Evolutionary conservation across 2,797 vertebrate species (phyloP).

Genomic region (Urocyon cinereoargenteus): DNA sequence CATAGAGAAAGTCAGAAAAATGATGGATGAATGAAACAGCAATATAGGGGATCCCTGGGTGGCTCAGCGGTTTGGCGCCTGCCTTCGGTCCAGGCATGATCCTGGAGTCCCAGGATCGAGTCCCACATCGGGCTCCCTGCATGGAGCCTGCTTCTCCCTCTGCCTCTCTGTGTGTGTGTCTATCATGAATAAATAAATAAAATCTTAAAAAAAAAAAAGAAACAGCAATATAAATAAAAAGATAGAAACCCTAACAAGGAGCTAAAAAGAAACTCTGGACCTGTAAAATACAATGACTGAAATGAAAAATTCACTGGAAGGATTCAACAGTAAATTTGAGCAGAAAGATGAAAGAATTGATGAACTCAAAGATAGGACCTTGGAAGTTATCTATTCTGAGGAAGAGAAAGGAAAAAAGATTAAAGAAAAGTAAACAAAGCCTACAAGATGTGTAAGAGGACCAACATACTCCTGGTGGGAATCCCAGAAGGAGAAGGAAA

Average conservation of each 20-base stretch:
- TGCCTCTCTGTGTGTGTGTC: no score
- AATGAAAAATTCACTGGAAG: neutral
- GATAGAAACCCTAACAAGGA: neutral
- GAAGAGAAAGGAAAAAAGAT: neutral
- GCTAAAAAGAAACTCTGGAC: neutral
- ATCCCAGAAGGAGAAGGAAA: neutral
- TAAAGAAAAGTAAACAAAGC: neutral
- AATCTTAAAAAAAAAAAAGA: no score
- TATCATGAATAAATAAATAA: no score
- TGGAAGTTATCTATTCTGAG: neutral
- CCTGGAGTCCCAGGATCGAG: no score
- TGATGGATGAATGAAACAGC: neutral
- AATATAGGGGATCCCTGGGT: no score
- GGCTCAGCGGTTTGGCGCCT: no score
- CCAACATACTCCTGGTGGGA: neutral
- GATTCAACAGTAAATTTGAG: neutral
- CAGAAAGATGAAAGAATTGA: neutral
- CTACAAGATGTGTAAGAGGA: neutral
- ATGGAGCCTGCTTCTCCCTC: no score
- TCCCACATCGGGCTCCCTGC: no score
- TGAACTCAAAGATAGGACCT: neutral
- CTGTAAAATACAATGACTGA: neutral
- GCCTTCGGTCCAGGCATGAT: no score
- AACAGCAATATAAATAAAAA: neutral
- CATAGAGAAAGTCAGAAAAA: neutral